Percentiles rank a stretch among this genome's conserved stretches.
Evolutionary conservation across 2,797 vertebrate genomes (phyloP).

Genomic region (Darevskia mixta): DNA sequence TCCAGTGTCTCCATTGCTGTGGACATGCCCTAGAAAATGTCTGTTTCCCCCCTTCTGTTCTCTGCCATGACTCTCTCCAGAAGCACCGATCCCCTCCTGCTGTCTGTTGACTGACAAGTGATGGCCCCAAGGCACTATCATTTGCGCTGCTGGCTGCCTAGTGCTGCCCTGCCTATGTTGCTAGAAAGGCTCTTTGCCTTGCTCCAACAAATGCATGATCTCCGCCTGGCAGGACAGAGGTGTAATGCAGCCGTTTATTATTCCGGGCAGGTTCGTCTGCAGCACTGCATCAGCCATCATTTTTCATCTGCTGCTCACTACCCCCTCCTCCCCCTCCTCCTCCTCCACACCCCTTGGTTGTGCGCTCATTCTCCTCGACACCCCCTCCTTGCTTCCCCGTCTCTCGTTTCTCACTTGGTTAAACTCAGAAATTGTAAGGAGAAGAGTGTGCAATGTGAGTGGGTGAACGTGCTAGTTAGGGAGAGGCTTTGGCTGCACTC

Average conservation of each 20-base stretch:
- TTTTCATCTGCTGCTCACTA: constrained; percentile 59
- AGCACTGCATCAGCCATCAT: constrained; percentile 71
- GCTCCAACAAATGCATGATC: not conserved
- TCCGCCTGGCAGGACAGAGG: constrained; percentile 47
- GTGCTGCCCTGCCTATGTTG: not conserved
- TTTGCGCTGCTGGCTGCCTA: not conserved
- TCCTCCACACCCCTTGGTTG: constrained; percentile 15
- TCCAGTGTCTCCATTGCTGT: too few species aligned
- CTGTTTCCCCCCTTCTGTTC: not conserved
- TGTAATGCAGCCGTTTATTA: constrained; percentile 81
- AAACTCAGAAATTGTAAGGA: constrained; percentile 30
- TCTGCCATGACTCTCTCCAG: not conserved
- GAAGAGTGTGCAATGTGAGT: constrained; percentile 33
- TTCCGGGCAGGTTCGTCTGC: constrained; percentile 92
- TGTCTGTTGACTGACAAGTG: not conserved
- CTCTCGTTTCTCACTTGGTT: constrained; percentile 27
- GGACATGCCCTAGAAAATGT: not conserved
- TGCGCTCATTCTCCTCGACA: not conserved
- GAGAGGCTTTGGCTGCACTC: constrained; percentile 6
- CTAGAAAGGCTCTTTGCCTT: not conserved
- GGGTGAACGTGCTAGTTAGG: constrained; percentile 32
- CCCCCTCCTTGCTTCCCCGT: not conserved
- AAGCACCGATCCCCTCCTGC: not conserved
- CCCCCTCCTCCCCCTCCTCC: constrained; percentile 8
- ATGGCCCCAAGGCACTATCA: not conserved